Conservation (phyloP, 2,888 invertebrate species). For the Tigriopus californicus region DNA sequence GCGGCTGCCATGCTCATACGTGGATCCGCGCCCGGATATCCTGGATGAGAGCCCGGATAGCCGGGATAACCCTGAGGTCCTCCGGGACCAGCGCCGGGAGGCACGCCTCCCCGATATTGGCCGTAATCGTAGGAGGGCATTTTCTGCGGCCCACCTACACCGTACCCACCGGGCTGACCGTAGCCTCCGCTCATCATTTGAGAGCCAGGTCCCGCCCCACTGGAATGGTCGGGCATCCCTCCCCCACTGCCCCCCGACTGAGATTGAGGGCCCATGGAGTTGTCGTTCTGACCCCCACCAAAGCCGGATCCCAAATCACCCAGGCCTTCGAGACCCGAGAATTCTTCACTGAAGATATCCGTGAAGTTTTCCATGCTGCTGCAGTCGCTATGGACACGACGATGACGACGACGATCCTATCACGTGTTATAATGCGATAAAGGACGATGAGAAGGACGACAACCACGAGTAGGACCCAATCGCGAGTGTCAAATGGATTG, state of each 20-base stretch:
- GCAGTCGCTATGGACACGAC: background rate
- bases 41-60: background rate
- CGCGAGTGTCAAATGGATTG: too few relatives aligned
- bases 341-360: conserved; percentile 13
- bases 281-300: background rate
- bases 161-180: background rate
- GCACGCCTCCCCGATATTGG: background rate
- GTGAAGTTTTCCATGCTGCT: conserved; percentile 14
- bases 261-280: background rate
- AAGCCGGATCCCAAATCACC: conserved; percentile 2
- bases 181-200: background rate
- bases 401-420: background rate
- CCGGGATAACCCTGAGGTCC: background rate
- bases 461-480: background rate
- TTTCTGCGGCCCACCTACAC: background rate
- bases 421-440: too few relatives aligned
- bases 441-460: too few relatives aligned
- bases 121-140: background rate
- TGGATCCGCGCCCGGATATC: background rate
- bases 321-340: conserved; percentile 9
- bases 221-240: background rate
- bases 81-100: background rate
- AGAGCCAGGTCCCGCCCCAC: background rate
- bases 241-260: background rate
- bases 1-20: background rate